Evolutionary conservation across 37 sponge, comb jelly and placozoan genomes (phyloP), one percentile per base, ranked within the genome.

Genomic region (Lycopodina hypogea): DNA sequence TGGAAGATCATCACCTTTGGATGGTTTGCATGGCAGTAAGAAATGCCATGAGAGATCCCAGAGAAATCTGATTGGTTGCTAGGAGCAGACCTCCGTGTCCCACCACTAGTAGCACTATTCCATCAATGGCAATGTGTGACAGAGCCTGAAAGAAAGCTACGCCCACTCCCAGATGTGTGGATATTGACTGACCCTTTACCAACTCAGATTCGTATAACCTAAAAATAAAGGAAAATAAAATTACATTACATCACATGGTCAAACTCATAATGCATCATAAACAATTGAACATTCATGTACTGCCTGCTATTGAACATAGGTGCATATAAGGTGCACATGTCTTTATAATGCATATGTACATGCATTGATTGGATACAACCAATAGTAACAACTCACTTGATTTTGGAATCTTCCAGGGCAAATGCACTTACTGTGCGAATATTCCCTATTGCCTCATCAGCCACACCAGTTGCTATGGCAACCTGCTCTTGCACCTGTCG

Each of bases 391-490:
- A 41, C 70, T 42, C 24, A 85, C 84, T 56, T 80, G 24, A 41
- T 48, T 53, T 97, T 94, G 34, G 73, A 55, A 24, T 89, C 88
- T 56, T 97, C 97, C 88, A 88, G 89, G 40, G 95, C 94, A 84
- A 97, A 93, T 42, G 94, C 86, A 39, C 95, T 81, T 26, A 97
- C 97, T 18, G 97, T 97, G 2, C 85, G 74, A 7, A 97, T 77
- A 82, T 97, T 96, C 38, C 91, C 78, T 8, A 96, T 77, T 26
- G 91, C 94, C 67, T 96, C 97, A 56, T 96, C 92, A 22, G 97
- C 97, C 18, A 88, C 70, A 41, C 87, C 78, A 56, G 94, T 93
- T 72, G 97, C 82, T 58, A 75, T 82, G 33, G 94, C 89, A 74
- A 90, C 87, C 82, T 91, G 89, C 62, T 88, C 89, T 79, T 96